Conservation (phyloP, 2,888 invertebrate species). For the Rotaria macrura region DNA sequence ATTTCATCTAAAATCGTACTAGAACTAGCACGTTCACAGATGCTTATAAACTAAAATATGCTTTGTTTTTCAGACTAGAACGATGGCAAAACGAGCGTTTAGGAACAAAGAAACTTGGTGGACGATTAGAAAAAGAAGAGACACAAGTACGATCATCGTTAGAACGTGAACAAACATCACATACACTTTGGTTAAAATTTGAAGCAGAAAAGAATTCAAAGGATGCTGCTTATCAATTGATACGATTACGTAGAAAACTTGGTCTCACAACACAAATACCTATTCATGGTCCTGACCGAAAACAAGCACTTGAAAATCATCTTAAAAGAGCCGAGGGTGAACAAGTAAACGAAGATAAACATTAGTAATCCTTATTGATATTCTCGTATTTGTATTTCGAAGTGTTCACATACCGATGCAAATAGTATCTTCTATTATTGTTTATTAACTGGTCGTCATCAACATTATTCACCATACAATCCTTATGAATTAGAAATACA, state of each 20-base stretch:
- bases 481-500: not conserved
- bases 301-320: conserved; percentile 18
- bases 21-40: no score
- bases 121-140: not conserved
- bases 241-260: conserved; percentile 24
- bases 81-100: not conserved
- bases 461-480: not conserved
- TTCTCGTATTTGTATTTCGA: not conserved
- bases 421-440: conserved; percentile 12
- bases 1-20: not conserved
- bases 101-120: not conserved
- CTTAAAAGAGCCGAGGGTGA: conserved; percentile 11
- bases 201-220: conserved; percentile 10
- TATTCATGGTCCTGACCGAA: conserved; percentile 21
- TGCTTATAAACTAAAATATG: no score
- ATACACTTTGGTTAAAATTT: not conserved
- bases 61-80: not conserved
- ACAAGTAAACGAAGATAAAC: not conserved
- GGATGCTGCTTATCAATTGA: conserved; percentile 25
- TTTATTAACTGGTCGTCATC: conserved; percentile 20
- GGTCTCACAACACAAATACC: conserved; percentile 26
- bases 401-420: not conserved
- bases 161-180: not conserved
- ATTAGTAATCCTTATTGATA: not conserved
- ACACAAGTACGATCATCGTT: not conserved